phyloP scores from a whole-genome alignment of 2,113 vertebrate genomes.

The Nicator chloris region DNA sequence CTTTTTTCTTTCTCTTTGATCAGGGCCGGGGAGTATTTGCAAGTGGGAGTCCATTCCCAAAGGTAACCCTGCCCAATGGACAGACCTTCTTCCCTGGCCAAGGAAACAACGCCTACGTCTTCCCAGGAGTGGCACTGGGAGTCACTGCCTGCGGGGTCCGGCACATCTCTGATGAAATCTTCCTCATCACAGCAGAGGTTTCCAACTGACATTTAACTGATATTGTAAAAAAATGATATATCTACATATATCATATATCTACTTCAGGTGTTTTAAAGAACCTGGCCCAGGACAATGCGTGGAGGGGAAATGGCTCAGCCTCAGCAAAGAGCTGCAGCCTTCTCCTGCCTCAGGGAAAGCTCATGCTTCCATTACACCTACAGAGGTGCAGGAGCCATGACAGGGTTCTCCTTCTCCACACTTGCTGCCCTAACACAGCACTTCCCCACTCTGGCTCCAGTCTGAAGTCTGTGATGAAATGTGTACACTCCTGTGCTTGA shows the following conservation, averaged over 20 bases:
- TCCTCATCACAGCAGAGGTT: slow-evolving; percentile 95
- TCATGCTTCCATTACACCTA: not conserved
- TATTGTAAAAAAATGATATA: not conserved
- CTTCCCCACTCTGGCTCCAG: not conserved
- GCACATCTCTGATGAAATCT: slow-evolving; percentile 92
- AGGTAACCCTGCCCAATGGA: slow-evolving; percentile 86
- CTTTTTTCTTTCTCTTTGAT: slow-evolving; percentile 17
- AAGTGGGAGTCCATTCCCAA: slow-evolving; percentile 91
- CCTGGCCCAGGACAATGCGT: accelerated
- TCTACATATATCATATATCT: no score
- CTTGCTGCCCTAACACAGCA: not conserved
- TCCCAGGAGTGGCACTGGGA: slow-evolving; percentile 93
- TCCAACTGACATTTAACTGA: not conserved
- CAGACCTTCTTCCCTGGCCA: slow-evolving; percentile 93
- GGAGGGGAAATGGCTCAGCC: not conserved
- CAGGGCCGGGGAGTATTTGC: slow-evolving; percentile 95
- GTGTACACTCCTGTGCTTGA: accelerated
- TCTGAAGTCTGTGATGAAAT: not conserved
- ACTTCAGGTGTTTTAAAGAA: not conserved
- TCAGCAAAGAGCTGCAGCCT: not conserved
- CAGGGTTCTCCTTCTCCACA: not conserved
- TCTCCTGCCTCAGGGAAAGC: not conserved
- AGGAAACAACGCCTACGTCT: slow-evolving; percentile 97
- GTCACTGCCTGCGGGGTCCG: slow-evolving; percentile 87
- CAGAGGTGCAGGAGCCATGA: not conserved